phyloP scores from a whole-genome alignment of 1,140 invertebrate species.

The Zophobas morio region DNA sequence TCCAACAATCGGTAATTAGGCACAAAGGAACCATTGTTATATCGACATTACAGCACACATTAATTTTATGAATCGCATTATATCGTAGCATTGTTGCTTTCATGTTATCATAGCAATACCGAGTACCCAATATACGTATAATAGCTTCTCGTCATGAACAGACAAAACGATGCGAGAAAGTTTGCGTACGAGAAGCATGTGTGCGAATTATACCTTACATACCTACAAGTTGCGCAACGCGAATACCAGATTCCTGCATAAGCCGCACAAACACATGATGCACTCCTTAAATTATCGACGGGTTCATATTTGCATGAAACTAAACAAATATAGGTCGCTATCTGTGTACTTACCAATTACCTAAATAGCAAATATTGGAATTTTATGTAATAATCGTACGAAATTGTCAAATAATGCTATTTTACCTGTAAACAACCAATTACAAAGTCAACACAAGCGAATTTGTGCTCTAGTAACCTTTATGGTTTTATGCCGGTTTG shows the following conservation, averaged over 20 bases:
- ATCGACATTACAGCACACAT: conserved; percentile 10
- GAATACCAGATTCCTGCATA: conserved; percentile 28
- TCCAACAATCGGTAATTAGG: background rate
- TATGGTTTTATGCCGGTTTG: no score
- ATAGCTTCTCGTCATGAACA: background rate
- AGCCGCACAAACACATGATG: background rate
- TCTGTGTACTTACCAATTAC: no score
- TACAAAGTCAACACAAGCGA: no score
- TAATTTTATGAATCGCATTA: conserved; percentile 4
- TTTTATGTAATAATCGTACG: no score
- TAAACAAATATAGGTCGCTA: no score
- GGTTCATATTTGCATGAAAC: no score
- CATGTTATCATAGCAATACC: background rate
- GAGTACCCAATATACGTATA: background rate
- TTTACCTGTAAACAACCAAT: no score
- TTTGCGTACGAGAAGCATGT: conserved; percentile 19
- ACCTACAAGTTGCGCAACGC: conserved; percentile 32
- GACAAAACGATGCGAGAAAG: conserved; percentile 31
- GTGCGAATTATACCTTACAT: conserved; percentile 39
- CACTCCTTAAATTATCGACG: no score
- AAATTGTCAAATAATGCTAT: no score
- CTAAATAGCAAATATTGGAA: no score
- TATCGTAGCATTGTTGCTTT: background rate
- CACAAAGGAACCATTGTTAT: conserved; percentile 13
- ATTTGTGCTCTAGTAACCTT: no score